phyloP scores from a whole-genome alignment of 2,888 invertebrate genomes.

The Pyrgus malvae region DNA sequence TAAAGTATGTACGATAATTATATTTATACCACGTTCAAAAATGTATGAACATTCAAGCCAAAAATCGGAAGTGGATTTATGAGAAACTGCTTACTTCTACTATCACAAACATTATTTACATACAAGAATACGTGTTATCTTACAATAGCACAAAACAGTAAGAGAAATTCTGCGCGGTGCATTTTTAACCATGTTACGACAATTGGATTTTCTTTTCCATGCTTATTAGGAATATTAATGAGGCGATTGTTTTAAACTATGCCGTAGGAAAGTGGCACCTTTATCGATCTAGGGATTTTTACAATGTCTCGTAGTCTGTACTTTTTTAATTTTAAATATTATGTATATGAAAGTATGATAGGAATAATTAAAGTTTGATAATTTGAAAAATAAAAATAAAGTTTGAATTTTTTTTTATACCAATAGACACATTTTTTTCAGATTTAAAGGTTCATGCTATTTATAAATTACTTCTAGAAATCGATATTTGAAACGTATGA shows the following conservation, averaged over 20 bases:
- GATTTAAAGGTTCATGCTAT: too few species aligned
- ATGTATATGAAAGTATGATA: too few species aligned
- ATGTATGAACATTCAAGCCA: neutral
- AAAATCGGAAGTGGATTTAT: neutral
- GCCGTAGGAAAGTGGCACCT: slow-evolving; percentile 22
- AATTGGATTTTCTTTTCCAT: slow-evolving; percentile 24
- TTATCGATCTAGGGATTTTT: neutral
- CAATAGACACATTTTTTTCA: too few species aligned
- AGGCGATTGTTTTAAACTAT: slow-evolving; percentile 21
- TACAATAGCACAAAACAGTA: slow-evolving; percentile 28
- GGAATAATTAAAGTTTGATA: too few species aligned
- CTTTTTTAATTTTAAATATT: too few species aligned
- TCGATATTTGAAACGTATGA: too few species aligned
- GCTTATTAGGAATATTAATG: slow-evolving; percentile 25
- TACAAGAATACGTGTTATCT: slow-evolving; percentile 13
- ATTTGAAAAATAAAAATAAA: too few species aligned
- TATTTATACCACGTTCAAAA: too few species aligned
- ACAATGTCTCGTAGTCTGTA: too few species aligned
- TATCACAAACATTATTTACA: slow-evolving; percentile 13
- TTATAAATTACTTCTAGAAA: too few species aligned
- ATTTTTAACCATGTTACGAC: slow-evolving; percentile 26
- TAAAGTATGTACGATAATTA: too few species aligned
- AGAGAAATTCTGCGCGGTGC: slow-evolving; percentile 26
- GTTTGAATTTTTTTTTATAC: too few species aligned
- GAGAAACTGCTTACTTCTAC: neutral